Evolutionary conservation across 2,113 vertebrate genomes (phyloP), one percentile per base, ranked within the genome.

Genomic region (Melanerpes formicivorus): DNA sequence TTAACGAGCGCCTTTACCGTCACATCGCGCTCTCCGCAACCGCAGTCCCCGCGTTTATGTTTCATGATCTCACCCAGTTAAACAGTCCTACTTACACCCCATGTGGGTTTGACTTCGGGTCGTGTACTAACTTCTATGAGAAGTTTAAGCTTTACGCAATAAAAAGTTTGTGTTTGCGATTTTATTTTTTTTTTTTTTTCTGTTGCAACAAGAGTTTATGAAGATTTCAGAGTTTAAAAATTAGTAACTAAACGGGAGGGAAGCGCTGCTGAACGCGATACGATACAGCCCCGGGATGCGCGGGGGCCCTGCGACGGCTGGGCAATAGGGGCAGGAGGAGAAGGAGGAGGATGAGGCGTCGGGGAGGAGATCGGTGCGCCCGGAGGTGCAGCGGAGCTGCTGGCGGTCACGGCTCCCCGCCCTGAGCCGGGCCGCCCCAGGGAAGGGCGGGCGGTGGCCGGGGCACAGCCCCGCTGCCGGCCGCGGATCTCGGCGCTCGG

Each of bases 161-260:
- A n/a, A 46, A 67, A 95, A 93, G 90, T 81, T 87, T 44, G 56
- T 17, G 18, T 46, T 46, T 46, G 21, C 40, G 40, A 40, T 50
- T 10, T 50, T 50, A 10, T 50, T 50, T 25, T 52, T 52, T 22
- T 75, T 50, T 50, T 25, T 52, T 52, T 22, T 75, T 75, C 48
- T 19, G 37, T 48, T 44, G 80, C 93, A 72, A 92, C 44, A 79
- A 69, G 73, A 69, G 16, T 1, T 78, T 6, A 10, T 1, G 32
- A 66, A 62, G 30, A 26, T 3, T 29, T 30, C 23, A 3, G 7
- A 12, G n/a, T 11, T 66, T 10, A 14, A 26, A 88, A 65, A 18
- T 0, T 23, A 42, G 18, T 1, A 29, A 11, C 16, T 1, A 3
- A 67, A 9, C 14, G 1, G 6, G 26, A 7, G 67, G 78, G 37